Evolutionary conservation across 2,888 invertebrate genomes (phyloP).

Genomic region (Oscheius sp.): DNA sequence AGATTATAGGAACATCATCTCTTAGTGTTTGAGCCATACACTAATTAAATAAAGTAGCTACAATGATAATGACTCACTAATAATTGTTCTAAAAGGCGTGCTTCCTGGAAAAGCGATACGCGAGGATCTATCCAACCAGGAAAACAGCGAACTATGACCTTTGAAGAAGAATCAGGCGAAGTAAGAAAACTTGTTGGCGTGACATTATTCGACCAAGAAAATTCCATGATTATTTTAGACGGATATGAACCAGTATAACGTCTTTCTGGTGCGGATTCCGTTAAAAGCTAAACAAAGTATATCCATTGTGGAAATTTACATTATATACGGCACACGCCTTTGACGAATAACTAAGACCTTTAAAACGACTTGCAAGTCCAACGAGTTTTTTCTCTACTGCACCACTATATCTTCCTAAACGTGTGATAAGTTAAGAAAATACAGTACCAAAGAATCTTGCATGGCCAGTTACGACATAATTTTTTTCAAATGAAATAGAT

Average conservation of each 20-base stretch:
- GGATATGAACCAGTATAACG: conserved; percentile 4
- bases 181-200: conserved; percentile 9
- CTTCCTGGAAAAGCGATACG: conserved; percentile 13
- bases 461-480: not conserved
- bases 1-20: conserved; percentile 7
- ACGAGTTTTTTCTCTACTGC: not conserved
- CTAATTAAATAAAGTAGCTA: not conserved
- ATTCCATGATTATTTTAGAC: conserved; percentile 6
- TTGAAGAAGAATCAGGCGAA: conserved; percentile 21
- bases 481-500: conserved; percentile 2
- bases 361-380: conserved; percentile 7
- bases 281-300: not conserved
- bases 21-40: conserved; percentile 9
- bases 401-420: not conserved
- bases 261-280: not conserved
- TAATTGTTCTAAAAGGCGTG: conserved; percentile 19
- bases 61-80: conserved; percentile 14
- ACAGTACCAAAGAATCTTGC: conserved; percentile 2
- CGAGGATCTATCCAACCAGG: conserved; percentile 34
- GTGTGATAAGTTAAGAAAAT: not conserved
- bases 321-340: conserved; percentile 27
- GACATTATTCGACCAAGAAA: conserved; percentile 8
- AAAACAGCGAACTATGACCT: conserved; percentile 3
- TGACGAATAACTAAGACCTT: not conserved
- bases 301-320: not conserved